phyloP scores from a whole-genome alignment of 2,888 invertebrate genomes.

The Habrosyne pyritoides region DNA sequence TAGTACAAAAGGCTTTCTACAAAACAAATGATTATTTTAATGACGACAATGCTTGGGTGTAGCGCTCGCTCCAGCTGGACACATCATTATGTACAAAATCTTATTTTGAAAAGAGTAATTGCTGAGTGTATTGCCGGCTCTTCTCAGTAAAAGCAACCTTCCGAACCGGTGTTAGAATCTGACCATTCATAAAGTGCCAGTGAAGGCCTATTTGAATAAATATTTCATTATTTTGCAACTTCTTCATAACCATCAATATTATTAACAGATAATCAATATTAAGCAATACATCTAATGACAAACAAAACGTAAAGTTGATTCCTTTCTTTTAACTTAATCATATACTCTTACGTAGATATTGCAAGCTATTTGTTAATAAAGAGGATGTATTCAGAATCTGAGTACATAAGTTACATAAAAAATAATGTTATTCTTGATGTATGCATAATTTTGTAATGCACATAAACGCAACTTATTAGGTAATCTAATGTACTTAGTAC shows the following conservation, averaged over 20 bases:
- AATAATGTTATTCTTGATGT: neutral
- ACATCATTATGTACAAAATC: no score
- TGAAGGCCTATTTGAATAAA: no score
- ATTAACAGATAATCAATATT: neutral
- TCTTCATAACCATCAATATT: neutral
- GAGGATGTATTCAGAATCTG: neutral
- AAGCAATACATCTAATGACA: neutral
- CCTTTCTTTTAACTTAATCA: neutral
- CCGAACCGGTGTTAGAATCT: no score
- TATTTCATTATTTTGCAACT: neutral
- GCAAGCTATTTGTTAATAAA: neutral
- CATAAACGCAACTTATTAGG: neutral
- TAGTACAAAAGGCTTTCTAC: no score
- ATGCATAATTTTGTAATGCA: conserved; percentile 1
- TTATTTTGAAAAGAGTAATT: no score
- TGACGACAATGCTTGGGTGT: no score
- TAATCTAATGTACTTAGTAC: neutral
- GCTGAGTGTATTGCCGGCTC: no score
- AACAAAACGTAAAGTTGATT: neutral
- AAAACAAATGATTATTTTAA: no score
- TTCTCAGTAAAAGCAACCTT: no score
- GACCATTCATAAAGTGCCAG: no score
- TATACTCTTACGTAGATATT: neutral
- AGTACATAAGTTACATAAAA: neutral
- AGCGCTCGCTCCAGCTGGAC: no score